Evolutionary conservation across 2,113 vertebrate species (phyloP), one percentile per base, ranked within the genome.

Genomic region (Nyctibius bracteatus): DNA sequence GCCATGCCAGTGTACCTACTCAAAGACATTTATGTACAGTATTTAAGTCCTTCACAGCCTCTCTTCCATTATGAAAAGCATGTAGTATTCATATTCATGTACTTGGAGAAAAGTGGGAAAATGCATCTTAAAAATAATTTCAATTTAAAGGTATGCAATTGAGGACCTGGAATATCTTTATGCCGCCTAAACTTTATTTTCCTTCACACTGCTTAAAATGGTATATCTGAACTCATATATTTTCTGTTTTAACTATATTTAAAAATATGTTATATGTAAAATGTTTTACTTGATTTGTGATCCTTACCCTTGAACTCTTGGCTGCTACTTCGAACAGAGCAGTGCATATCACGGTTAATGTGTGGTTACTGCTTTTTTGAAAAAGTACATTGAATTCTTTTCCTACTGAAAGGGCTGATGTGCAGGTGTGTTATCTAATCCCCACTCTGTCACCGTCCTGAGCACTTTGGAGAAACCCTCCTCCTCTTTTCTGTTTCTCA

Each of bases 261-360:
- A 49, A 62, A 16, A 55, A 66, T 85, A n/a, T 18, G 3, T 43
- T 66, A 0, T 6, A 23, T 43, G 30, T 31, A 23, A 52, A 62
- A 71, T 2, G 5, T 63, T 58, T 71, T 41, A 35, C 10, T 63
- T 44, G 30, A 5, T 5, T 78, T 28, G 24, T 58, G 23, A n/a
- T 33, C 35, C 8, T 35, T 78, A 44, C 33, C 12, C 19, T 82
- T 61, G 22, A 59, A 41, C 16, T 16, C 57, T 35, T 72, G 61
- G 52, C 47, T 63, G 31, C 35, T 65, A 6, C 27, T 86, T 63
- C 39, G 52, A 72, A 65, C 49, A 20, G 55, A 52, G 19, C 5
- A 23, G 24, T 8, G 6, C 6, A 0, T 18, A 1, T 25, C 6
- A 8, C 25, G 10, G 22, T 51, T 62, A 43, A 63, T 5, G 2